phyloP scores from a whole-genome alignment of 2,888 invertebrate genomes.

The Auanema sp. region DNA sequence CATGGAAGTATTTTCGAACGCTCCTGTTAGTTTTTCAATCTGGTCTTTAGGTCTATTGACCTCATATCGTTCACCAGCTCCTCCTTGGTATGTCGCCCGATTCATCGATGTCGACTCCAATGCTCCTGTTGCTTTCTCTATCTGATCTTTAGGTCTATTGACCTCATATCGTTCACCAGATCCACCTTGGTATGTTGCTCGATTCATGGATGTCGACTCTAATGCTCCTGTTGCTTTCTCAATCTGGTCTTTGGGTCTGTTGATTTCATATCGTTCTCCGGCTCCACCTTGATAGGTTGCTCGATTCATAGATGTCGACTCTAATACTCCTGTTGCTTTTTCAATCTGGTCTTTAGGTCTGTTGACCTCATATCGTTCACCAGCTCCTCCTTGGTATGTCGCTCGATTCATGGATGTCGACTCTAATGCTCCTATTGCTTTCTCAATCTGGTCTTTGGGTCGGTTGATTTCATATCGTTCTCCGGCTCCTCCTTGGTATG shows the following conservation, averaged over 20 bases:
- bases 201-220: not conserved
- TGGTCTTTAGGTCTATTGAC: slow-evolving; percentile 11
- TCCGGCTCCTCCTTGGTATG: slow-evolving; percentile 3
- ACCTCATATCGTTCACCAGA: not conserved
- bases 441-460: slow-evolving; percentile 15
- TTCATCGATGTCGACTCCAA: slow-evolving; percentile 1
- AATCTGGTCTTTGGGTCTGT: slow-evolving; percentile 1
- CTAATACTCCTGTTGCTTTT: not conserved
- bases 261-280: slow-evolving; percentile 5
- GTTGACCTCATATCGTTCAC: not conserved
- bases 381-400: not conserved
- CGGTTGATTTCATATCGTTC: slow-evolving; percentile 4
- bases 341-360: slow-evolving; percentile 6
- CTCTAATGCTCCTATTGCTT: not conserved
- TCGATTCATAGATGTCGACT: not conserved
- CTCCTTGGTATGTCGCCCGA: slow-evolving; percentile 12
- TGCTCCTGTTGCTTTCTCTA: not conserved
- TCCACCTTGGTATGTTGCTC: slow-evolving; percentile 4
- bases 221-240: not conserved
- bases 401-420: not conserved
- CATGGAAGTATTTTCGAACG: slow-evolving; percentile 1
- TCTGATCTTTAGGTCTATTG: not conserved
- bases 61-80: slow-evolving; percentile 5
- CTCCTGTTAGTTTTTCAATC: slow-evolving; percentile 3
- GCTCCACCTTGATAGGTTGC: slow-evolving; percentile 3